These are phyloP conservation scores for Aulostomus chinensis DNA, from an alignment of 2,797 vertebrate species.

Conservation along the genomic window DNA sequence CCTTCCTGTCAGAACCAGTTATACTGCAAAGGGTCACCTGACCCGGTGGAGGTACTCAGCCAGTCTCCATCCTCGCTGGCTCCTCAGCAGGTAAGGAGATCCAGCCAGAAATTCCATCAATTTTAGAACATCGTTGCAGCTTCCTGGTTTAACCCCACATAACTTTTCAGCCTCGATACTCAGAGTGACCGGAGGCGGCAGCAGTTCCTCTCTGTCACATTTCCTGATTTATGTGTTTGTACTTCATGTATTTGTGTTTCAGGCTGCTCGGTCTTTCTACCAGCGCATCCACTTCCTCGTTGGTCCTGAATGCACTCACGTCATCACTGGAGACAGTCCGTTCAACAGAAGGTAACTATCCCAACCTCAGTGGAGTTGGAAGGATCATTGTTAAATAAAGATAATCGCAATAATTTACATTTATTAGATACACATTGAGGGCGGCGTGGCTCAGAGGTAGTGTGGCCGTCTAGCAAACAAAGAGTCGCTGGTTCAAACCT, in stretches of 20 bases:
- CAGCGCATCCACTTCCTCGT: conserved; percentile 94
- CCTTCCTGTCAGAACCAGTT: conserved; percentile 93
- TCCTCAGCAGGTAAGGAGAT: conserved; percentile 82
- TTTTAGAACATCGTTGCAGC: too few relatives aligned
- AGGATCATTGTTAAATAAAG: too few relatives aligned
- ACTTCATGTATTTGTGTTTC: conserved; percentile 2
- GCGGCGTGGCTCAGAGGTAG: too few relatives aligned
- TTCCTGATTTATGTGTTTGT: background rate
- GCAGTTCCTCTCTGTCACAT: background rate
- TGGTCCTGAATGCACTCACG: conserved; percentile 90
- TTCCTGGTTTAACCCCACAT: too few relatives aligned
- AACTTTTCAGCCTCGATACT: too few relatives aligned
- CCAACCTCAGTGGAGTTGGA: too few relatives aligned
- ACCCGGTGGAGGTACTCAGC: conserved; percentile 92
- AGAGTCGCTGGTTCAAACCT: too few relatives aligned
- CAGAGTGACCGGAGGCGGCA: background rate
- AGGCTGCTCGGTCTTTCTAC: conserved; percentile 92
- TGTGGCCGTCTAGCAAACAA: too few relatives aligned
- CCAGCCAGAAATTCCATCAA: background rate
- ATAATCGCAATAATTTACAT: too few relatives aligned
- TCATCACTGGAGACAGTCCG: conserved; percentile 90
- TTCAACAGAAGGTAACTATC: conserved; percentile 92
- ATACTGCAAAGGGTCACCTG: conserved; percentile 92
- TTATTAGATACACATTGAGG: too few relatives aligned
- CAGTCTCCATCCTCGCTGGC: conserved; percentile 86